Evolutionary conservation across 2,113 vertebrate species (phyloP).

Genomic region (Ibidorhyncha struthersii): DNA sequence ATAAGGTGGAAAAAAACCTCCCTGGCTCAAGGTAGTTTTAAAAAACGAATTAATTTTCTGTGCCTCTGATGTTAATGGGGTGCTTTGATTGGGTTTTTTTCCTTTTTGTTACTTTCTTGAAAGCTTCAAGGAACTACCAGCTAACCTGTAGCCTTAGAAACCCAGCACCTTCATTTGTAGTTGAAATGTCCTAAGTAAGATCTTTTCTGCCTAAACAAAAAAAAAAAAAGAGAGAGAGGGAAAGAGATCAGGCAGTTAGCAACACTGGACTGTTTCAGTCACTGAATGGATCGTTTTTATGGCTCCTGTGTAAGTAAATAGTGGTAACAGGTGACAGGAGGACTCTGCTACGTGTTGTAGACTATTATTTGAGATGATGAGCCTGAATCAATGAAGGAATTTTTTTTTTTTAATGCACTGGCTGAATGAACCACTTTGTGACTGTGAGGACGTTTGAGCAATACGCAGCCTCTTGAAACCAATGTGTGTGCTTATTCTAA

Average conservation of each 20-base stretch:
- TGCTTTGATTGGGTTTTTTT: neutral
- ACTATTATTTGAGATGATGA: neutral
- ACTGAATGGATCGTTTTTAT: accelerated
- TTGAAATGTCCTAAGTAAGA: neutral
- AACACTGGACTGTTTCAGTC: neutral
- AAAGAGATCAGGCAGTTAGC: neutral
- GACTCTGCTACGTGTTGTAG: neutral
- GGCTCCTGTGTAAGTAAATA: neutral
- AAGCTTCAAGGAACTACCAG: neutral
- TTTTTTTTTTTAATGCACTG: neutral
- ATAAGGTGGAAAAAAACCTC: neutral
- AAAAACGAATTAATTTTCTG: neutral
- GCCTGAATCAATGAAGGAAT: neutral
- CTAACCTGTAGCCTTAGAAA: neutral
- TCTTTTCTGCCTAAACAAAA: neutral
- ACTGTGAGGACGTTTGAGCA: neutral
- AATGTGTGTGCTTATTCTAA: neutral
- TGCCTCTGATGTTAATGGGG: neutral
- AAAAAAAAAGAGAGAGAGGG: too few species aligned
- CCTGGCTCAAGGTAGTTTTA: neutral
- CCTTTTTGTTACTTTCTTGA: neutral
- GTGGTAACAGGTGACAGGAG: neutral
- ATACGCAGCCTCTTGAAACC: neutral
- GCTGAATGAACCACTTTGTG: neutral
- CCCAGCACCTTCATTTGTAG: neutral